Percentiles rank a stretch among this genome's conserved stretches.
phyloP scores from a whole-genome alignment of 2,797 vertebrate genomes.

The Enteromius treurensis region DNA sequence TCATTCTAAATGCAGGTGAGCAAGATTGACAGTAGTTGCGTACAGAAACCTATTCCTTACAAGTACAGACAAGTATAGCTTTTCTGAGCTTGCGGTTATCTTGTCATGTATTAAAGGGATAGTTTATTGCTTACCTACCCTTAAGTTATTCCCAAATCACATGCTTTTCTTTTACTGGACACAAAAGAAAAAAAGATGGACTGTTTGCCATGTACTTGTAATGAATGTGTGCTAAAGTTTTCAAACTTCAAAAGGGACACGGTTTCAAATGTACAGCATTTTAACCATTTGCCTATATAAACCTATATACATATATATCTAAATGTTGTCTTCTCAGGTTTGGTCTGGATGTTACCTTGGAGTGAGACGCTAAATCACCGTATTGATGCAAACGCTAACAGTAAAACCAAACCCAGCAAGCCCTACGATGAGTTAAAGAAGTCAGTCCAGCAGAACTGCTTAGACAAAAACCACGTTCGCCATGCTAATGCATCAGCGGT shows the following conservation, averaged over 20 bases:
- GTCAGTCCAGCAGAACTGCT: slow-evolving; percentile 64
- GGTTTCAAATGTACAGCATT: neutral
- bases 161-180: neutral
- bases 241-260: neutral
- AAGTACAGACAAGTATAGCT: neutral
- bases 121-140: neutral
- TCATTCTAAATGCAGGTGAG: slow-evolving; percentile 90
- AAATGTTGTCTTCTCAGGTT: slow-evolving; percentile 71
- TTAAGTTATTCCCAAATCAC: neutral
- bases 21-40: neutral
- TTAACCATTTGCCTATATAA: neutral
- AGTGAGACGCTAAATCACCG: slow-evolving; percentile 66
- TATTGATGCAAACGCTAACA: slow-evolving; percentile 65
- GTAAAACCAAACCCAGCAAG: slow-evolving; percentile 46
- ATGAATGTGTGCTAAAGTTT: neutral
- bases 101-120: neutral
- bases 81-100: neutral
- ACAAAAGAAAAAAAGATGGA: neutral
- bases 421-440: slow-evolving; percentile 56
- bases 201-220: neutral
- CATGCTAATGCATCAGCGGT: neutral
- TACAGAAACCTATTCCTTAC: neutral
- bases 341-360: slow-evolving; percentile 91
- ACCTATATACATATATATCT: neutral
- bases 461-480: slow-evolving; percentile 44